Evolutionary conservation across 1,140 invertebrate genomes (phyloP).

Genomic region (Drosophila pandora): DNA sequence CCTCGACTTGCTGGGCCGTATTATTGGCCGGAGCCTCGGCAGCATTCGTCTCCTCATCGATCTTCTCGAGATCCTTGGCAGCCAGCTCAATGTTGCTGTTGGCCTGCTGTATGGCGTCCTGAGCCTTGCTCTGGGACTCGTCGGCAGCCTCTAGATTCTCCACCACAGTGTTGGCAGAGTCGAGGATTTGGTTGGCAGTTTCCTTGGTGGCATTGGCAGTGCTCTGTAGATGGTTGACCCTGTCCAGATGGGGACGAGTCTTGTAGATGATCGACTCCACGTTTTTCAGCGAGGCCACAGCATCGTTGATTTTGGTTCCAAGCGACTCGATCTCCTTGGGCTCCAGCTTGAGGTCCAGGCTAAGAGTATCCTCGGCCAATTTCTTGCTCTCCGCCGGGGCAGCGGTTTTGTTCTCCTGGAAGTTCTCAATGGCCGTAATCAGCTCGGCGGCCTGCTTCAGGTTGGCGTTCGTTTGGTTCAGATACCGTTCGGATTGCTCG

Average conservation of each 20-base stretch:
- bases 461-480: constrained; percentile 84
- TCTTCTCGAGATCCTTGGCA: constrained; percentile 88
- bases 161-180: constrained; percentile 86
- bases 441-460: constrained; percentile 85
- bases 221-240: constrained; percentile 90
- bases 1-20: constrained; percentile 88
- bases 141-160: constrained; percentile 88
- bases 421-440: constrained; percentile 89
- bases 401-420: constrained; percentile 90
- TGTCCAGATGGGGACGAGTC: constrained; percentile 90
- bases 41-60: constrained; percentile 88
- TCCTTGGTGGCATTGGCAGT: constrained; percentile 90
- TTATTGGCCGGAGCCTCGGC: constrained; percentile 90
- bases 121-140: constrained; percentile 90
- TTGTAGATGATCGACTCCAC: constrained; percentile 95
- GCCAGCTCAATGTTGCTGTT: constrained; percentile 91
- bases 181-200: constrained; percentile 85
- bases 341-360: constrained; percentile 87
- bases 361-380: constrained; percentile 90
- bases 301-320: constrained; percentile 92
- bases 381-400: constrained; percentile 92
- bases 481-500: constrained; percentile 84
- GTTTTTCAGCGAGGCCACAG: constrained; percentile 93
- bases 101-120: constrained; percentile 91
- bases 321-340: constrained; percentile 94